Percentiles rank a stretch among this genome's conserved stretches.
phyloP scores from a whole-genome alignment of 2,113 vertebrate genomes.

The Gnathonemus echidnorhynchus region DNA sequence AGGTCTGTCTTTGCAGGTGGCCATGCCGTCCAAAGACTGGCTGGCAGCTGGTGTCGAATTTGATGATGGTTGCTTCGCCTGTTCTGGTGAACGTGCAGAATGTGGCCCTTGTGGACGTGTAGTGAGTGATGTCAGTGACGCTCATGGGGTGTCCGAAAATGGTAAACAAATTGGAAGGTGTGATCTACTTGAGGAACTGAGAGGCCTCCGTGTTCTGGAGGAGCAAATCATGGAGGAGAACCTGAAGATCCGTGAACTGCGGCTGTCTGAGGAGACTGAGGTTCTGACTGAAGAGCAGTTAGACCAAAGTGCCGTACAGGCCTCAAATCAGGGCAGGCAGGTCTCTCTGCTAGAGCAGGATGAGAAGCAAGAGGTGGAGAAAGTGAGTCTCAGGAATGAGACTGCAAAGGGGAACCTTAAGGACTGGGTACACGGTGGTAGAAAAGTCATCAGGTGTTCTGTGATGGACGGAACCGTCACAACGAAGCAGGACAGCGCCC shows the following conservation, averaged over 20 bases:
- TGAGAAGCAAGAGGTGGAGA: conserved; percentile 47
- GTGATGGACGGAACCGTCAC: conserved; percentile 30
- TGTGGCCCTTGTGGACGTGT: not conserved
- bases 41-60: conserved; percentile 46
- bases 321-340: conserved; percentile 27
- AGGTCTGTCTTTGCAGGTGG: conserved; percentile 29
- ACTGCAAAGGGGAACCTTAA: conserved; percentile 14
- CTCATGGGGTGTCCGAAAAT: not conserved
- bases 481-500: conserved; percentile 6
- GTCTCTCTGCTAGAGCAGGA: conserved; percentile 40
- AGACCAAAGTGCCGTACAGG: not conserved
- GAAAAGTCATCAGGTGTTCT: conserved; percentile 39
- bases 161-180: not conserved
- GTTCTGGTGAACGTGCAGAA: not conserved
- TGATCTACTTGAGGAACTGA: conserved; percentile 40
- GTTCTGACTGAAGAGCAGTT: not conserved
- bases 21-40: conserved; percentile 40
- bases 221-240: conserved; percentile 53
- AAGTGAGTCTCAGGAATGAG: conserved; percentile 37
- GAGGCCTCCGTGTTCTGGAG: conserved; percentile 43
- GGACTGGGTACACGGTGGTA: not conserved
- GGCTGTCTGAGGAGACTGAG: not conserved
- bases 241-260: conserved; percentile 40
- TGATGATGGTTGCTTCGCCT: conserved; percentile 25
- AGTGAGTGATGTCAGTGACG: not conserved